These are phyloP conservation scores for Hanleya hanleyi DNA, from an alignment of 2,888 invertebrate species.

Conservation along the genomic window DNA sequence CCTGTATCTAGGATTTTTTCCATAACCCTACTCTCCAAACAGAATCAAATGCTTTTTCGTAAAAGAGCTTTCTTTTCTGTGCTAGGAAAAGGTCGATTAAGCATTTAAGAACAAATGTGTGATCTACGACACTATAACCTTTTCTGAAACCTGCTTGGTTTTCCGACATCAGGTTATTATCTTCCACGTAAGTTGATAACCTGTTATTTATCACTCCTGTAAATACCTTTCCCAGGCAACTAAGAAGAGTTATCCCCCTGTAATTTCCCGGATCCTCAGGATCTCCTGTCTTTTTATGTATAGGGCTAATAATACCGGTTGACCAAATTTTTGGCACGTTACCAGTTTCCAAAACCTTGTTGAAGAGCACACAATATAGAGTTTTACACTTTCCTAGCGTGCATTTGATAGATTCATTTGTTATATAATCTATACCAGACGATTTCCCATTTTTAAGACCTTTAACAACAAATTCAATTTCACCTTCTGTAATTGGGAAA, in stretches of 20 bases:
- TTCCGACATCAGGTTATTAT: neutral
- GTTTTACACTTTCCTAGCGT: neutral
- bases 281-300: neutral
- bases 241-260: too few species aligned
- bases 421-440: neutral
- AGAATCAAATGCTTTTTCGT: too few species aligned
- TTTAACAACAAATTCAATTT: neutral
- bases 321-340: neutral
- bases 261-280: neutral
- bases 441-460: too few species aligned
- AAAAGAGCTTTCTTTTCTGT: too few species aligned
- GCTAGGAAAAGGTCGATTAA: neutral
- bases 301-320: neutral
- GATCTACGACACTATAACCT: neutral
- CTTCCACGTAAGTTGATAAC: neutral
- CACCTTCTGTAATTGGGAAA: neutral
- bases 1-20: too few species aligned
- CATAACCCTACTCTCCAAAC: too few species aligned
- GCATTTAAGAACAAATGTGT: too few species aligned
- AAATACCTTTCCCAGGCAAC: neutral
- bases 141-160: neutral
- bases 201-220: neutral
- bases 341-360: neutral
- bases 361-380: neutral
- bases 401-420: neutral